Evolutionary conservation across 2,888 invertebrate species (phyloP).

Genomic region (Gymnosoma rotundatum): DNA sequence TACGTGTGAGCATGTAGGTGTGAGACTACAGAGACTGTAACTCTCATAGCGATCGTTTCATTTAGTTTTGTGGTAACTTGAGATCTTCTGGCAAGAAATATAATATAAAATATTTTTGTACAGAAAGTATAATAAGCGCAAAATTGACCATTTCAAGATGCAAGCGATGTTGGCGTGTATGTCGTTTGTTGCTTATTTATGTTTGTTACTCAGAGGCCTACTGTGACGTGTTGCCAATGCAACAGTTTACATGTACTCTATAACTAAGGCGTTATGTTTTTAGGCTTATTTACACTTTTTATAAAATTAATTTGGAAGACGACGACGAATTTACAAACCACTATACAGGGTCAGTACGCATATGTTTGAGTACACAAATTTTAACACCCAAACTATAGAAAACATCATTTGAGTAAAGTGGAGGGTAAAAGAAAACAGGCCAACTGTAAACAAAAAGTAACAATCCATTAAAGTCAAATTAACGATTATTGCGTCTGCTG

Average conservation of each 20-base stretch:
- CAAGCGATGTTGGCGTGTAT: slow-evolving; percentile 58
- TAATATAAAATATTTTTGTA: slow-evolving; percentile 14
- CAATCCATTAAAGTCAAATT: too few relatives aligned
- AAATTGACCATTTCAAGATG: slow-evolving; percentile 62
- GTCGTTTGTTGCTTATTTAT: slow-evolving; percentile 40
- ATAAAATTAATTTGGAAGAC: not conserved
- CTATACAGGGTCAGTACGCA: not conserved
- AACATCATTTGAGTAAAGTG: too few relatives aligned
- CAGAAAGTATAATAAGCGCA: slow-evolving; percentile 55
- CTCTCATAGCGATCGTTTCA: slow-evolving; percentile 38
- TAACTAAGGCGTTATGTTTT: slow-evolving; percentile 28
- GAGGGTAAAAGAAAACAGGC: too few relatives aligned
- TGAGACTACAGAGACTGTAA: slow-evolving; percentile 50
- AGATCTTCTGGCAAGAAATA: slow-evolving; percentile 49
- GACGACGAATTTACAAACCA: not conserved
- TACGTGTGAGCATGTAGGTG: slow-evolving; percentile 55
- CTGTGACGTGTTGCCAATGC: slow-evolving; percentile 75
- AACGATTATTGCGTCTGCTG: too few relatives aligned
- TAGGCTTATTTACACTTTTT: not conserved
- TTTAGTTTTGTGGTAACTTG: slow-evolving; percentile 58
- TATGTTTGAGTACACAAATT: too few relatives aligned
- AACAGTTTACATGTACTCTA: slow-evolving; percentile 33
- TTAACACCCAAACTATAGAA: too few relatives aligned
- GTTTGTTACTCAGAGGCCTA: slow-evolving; percentile 73
- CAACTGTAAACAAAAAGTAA: too few relatives aligned